Base-by-base conservation (phyloP, 2,888 invertebrate species). In the Trimorus sp. region DNA sequence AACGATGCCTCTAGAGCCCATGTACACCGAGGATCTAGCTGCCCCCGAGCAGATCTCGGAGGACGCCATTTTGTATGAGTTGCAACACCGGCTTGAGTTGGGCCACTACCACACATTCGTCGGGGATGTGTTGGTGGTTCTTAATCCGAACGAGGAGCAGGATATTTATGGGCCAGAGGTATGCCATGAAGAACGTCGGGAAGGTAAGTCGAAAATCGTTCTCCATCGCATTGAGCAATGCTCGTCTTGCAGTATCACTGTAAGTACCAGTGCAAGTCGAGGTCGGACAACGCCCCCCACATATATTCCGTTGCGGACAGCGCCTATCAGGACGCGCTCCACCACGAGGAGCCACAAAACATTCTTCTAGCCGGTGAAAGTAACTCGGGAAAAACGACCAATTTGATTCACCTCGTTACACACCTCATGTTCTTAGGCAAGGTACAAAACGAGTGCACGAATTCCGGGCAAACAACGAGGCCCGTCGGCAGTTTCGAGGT, bases 361-460 rank as follows among this genome's bases (percentile, higher is more conserved):
- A 95, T 98, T 79, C 93, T 98, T 6, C 94, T 98, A 85, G 95
- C 97, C 53, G 98, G 98, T 0, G 98, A 98, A 93, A 96, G 96
- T 85, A 96, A 96, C 89, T 96, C 98, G 0, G 98, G 98, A 0
- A 98, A 98, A 93, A 97, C 98, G 0, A 96, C 96, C 42, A 97
- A 96, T 89, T 96, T 96, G 91, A 92, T 95, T 49, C 95, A 97
- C 84, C 92, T 97, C 54, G 92, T 98, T 42, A 94, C 95, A 65
- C 98, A 98, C 90, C 93, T 98, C 1, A 95, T 96, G 84, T 95
- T 94, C 89, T 93, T 98, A 86, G 98, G 98, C 65, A 94, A 95
- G 86, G 97, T 94, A 85, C 74, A 79, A 26, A 26, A 26, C 26
- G 26, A 26, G 26, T 26, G 26, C 1, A 26, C 26, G 26, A 26